These are phyloP conservation scores for Channallabes apus DNA, from an alignment of 2,797 vertebrate species.

Conservation along the genomic window DNA sequence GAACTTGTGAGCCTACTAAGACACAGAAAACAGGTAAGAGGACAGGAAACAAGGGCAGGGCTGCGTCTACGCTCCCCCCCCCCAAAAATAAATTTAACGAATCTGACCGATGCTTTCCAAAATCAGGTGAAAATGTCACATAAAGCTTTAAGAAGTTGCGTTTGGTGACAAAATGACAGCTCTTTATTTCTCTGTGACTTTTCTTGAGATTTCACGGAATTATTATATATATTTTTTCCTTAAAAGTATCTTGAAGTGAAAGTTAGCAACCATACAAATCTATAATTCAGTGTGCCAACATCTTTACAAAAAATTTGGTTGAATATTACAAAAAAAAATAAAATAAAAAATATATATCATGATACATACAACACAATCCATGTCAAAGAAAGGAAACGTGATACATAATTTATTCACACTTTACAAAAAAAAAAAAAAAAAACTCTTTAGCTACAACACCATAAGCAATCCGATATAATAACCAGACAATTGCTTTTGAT, in stretches of 20 bases:
- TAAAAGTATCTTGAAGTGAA: slow-evolving; percentile 58
- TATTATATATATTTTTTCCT: slow-evolving; percentile 39
- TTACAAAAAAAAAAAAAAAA: slow-evolving; percentile 74
- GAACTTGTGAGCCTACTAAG: background rate
- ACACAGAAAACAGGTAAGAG: background rate
- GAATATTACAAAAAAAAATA: slow-evolving; percentile 55
- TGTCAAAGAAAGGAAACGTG: slow-evolving; percentile 78
- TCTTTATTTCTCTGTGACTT: slow-evolving; percentile 56
- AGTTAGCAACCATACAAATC: slow-evolving; percentile 62
- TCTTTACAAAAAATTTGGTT: slow-evolving; percentile 62
- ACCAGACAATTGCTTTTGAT: slow-evolving; percentile 70
- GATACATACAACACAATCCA: slow-evolving; percentile 80
- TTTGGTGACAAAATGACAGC: slow-evolving; percentile 58
- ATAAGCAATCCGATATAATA: slow-evolving; percentile 82
- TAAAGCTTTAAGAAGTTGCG: slow-evolving; percentile 49
- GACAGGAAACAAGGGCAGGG: background rate
- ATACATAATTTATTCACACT: slow-evolving; percentile 86
- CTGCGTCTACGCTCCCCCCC: slow-evolving; percentile 3
- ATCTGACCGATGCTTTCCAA: background rate
- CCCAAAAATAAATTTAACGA: no score
- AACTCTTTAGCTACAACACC: slow-evolving; percentile 75
- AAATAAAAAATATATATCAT: slow-evolving; percentile 66
- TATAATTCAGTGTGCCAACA: slow-evolving; percentile 64
- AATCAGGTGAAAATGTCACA: slow-evolving; percentile 39
- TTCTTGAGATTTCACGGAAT: slow-evolving; percentile 44